Conservation (phyloP, 2,888 invertebrate genomes). For the Copidosoma aretas region DNA sequence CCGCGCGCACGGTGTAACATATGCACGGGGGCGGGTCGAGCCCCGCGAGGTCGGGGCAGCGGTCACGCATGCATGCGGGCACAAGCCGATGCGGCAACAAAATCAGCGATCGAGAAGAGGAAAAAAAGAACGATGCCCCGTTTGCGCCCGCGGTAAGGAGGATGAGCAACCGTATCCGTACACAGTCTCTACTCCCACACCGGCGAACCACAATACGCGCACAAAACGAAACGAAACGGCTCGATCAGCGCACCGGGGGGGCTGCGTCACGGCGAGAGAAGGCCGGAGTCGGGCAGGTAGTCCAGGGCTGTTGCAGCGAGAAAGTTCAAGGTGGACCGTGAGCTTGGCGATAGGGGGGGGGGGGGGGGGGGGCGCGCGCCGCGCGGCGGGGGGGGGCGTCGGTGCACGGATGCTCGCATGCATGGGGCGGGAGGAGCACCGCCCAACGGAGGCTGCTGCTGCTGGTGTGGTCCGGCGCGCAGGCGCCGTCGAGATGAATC, state of each 20-base stretch:
- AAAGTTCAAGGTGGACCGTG: conserved; percentile 29
- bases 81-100: too few relatives aligned
- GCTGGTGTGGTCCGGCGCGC: too few relatives aligned
- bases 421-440: too few relatives aligned
- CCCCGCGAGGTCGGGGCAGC: not conserved
- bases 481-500: not conserved
- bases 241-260: too few relatives aligned
- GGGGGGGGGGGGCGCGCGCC: not conserved
- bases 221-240: not conserved
- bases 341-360: not conserved
- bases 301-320: not conserved
- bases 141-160: not conserved
- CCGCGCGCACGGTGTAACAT: too few relatives aligned
- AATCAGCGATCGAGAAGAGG: too few relatives aligned
- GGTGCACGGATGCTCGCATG: too few relatives aligned
- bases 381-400: not conserved
- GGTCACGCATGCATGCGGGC: not conserved
- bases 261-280: conserved; percentile 4
- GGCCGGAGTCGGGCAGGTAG: conserved; percentile 2
- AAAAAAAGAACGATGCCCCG: too few relatives aligned
- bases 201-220: not conserved
- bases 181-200: not conserved
- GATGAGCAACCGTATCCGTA: not conserved
- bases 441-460: too few relatives aligned
- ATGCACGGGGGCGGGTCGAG: too few relatives aligned